These are phyloP conservation scores for Bruchidius siliquastri DNA, from an alignment of 2,888 invertebrate genomes.

Conservation along the genomic window DNA sequence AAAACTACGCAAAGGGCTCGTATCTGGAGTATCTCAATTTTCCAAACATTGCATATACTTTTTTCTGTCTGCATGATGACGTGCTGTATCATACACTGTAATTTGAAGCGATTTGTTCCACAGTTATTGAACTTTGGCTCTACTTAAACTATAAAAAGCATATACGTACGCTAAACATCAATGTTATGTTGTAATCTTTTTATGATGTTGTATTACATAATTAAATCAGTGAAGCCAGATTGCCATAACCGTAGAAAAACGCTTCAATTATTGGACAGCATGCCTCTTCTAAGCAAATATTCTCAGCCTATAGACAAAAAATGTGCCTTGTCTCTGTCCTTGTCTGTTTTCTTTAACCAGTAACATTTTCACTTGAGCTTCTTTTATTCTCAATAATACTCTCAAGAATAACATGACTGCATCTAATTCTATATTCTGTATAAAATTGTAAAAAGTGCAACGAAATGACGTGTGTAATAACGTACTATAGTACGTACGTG, in stretches of 20 bases:
- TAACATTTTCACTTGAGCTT: neutral
- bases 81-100: neutral
- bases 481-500: too few species aligned
- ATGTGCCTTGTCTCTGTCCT: neutral
- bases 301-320: neutral
- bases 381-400: neutral
- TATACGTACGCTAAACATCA: too few species aligned
- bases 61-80: neutral
- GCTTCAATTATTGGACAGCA: neutral
- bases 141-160: neutral
- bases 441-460: too few species aligned
- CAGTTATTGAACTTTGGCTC: neutral
- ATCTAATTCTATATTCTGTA: too few species aligned
- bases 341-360: too few species aligned
- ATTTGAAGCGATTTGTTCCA: neutral
- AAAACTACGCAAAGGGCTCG: neutral
- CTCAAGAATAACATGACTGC: neutral
- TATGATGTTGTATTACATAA: too few species aligned
- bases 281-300: neutral
- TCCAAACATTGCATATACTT: neutral
- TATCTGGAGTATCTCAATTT: neutral
- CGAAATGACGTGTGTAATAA: too few species aligned
- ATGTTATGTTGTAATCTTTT: too few species aligned
- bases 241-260: neutral
- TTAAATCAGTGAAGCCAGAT: neutral